phyloP scores from a whole-genome alignment of 2,113 vertebrate species.

The Xiphophorus hellerii region DNA sequence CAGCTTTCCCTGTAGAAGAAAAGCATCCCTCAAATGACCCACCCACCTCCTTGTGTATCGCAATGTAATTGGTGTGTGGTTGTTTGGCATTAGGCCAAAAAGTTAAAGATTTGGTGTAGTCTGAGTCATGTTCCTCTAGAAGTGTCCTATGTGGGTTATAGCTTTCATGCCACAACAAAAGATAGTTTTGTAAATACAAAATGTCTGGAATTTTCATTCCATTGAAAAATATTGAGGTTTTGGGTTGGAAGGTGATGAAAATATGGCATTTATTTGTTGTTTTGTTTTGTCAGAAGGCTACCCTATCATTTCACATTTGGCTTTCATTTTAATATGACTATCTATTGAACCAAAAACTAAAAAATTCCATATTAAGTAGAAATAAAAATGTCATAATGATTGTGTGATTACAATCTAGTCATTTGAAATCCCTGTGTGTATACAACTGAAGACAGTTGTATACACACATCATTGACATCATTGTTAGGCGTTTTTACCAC shows the following conservation, averaged over 20 bases:
- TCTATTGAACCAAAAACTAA: background rate
- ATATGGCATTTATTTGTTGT: no score
- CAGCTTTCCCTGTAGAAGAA: no score
- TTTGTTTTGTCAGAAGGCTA: no score
- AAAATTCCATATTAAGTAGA: background rate
- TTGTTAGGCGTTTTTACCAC: background rate
- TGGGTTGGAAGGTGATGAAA: background rate
- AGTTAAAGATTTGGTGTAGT: background rate
- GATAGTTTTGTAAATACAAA: background rate
- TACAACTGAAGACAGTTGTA: constrained; percentile 9
- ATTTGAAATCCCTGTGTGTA: background rate
- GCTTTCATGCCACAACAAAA: background rate
- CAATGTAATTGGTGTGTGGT: no score
- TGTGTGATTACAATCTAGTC: background rate
- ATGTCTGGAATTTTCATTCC: background rate
- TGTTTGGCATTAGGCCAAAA: background rate
- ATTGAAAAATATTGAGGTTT: background rate
- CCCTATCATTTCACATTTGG: background rate
- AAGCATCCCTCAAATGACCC: no score
- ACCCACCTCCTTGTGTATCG: no score
- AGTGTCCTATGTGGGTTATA: background rate
- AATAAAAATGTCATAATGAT: background rate
- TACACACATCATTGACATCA: no score
- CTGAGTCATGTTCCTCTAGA: background rate
- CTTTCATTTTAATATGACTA: background rate